Percentiles rank a stretch among this genome's conserved stretches.
Evolutionary conservation across 2,888 invertebrate species (phyloP).

Genomic region (Heliconius hortense): DNA sequence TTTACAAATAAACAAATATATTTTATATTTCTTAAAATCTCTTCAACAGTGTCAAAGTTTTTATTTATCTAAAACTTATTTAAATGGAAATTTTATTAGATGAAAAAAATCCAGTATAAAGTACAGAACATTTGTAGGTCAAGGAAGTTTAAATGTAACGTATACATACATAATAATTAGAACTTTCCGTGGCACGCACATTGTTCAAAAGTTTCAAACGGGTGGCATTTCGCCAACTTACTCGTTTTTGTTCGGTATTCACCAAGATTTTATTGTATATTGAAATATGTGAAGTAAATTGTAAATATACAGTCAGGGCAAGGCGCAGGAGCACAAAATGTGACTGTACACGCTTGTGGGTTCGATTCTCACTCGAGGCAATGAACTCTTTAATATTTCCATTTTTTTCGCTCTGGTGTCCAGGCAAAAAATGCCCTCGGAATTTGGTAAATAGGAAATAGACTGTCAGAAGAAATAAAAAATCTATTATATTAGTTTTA

Average conservation of each 20-base stretch:
- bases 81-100: background rate
- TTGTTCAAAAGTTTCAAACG: conserved; percentile 51
- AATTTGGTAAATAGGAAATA: too few relatives aligned
- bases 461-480: too few relatives aligned
- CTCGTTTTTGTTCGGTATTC: conserved; percentile 47
- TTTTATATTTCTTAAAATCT: too few relatives aligned
- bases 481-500: too few relatives aligned
- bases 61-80: background rate
- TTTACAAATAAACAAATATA: too few relatives aligned
- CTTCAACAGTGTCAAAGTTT: background rate
- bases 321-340: too few relatives aligned
- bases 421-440: too few relatives aligned
- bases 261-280: conserved; percentile 18
- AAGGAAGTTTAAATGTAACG: conserved; percentile 12
- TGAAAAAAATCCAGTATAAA: background rate
- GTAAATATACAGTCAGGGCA: too few relatives aligned
- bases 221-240: conserved; percentile 55
- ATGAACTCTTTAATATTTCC: too few relatives aligned
- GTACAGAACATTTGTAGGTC: conserved; percentile 3
- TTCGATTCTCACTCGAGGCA: too few relatives aligned
- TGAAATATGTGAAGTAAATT: background rate
- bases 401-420: too few relatives aligned
- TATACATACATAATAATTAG: conserved; percentile 23
- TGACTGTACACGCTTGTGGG: too few relatives aligned
- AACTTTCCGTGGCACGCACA: conserved; percentile 50